A percentile compares a stretch with the other conserved stretches of the same genome.
Conservation (phyloP, 2,888 invertebrate genomes). For the Rhingia rostrata region DNA sequence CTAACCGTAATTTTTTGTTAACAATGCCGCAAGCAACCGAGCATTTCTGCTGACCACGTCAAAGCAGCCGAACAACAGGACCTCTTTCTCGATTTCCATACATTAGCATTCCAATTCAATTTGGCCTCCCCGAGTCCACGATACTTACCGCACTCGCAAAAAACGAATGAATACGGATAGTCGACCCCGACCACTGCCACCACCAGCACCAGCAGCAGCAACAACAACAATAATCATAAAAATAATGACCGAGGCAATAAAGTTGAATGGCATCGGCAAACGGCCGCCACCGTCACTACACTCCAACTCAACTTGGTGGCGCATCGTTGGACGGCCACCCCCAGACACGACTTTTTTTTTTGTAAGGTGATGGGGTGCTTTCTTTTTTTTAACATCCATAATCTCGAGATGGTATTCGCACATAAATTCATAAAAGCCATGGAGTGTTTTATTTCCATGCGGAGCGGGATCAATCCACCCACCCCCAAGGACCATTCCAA, state of each 20-base stretch:
- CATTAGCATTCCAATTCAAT: conserved; percentile 82
- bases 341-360: conserved; percentile 25
- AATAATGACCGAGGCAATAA: conserved; percentile 82
- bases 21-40: conserved; percentile 57
- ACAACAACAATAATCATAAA: conserved; percentile 80
- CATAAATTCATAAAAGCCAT: conserved; percentile 74
- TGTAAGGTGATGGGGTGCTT: conserved; percentile 42
- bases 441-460: conserved; percentile 64
- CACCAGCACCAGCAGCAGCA: conserved; percentile 66
- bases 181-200: neutral
- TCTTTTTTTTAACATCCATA: conserved; percentile 66
- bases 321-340: conserved; percentile 33
- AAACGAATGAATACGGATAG: conserved; percentile 71
- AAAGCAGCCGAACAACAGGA: conserved; percentile 59
- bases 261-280: conserved; percentile 80
- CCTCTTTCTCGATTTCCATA: conserved; percentile 81
- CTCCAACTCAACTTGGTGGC: neutral
- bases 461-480: conserved; percentile 44
- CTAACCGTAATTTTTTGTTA: conserved; percentile 20
- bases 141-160: conserved; percentile 59
- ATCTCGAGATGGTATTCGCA: conserved; percentile 72
- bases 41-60: conserved; percentile 71
- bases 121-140: conserved; percentile 69
- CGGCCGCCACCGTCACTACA: conserved; percentile 64
- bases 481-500: conserved; percentile 22